phyloP scores from a whole-genome alignment of 2,113 vertebrate genomes.

The Sylvilagus bachmani region DNA sequence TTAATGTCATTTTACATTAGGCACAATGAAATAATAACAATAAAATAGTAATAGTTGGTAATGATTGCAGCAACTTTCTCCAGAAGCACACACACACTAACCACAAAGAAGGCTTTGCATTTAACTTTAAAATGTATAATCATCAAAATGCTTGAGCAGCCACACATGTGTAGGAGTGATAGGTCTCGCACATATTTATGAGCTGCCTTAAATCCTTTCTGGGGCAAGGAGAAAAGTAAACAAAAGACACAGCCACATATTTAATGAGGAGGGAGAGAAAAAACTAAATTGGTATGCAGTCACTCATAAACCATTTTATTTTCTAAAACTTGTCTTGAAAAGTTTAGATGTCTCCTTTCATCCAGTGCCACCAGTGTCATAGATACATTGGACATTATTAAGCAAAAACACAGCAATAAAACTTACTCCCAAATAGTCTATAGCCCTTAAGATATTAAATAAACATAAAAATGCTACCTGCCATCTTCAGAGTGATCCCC shows the following conservation, averaged over 20 bases:
- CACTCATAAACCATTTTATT: conserved; percentile 9
- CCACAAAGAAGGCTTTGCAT: conserved; percentile 40
- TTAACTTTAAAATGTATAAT: conserved; percentile 62
- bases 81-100: background rate
- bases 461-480: background rate
- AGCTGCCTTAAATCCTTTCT: conserved; percentile 76
- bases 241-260: conserved; percentile 61
- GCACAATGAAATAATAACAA: conserved; percentile 3
- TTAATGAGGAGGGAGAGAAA: conserved; percentile 71
- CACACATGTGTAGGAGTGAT: conserved; percentile 54
- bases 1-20: background rate
- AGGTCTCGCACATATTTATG: conserved; percentile 69
- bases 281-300: conserved; percentile 30
- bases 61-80: background rate
- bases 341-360: background rate
- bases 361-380: background rate
- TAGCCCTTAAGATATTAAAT: background rate
- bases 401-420: background rate
- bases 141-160: conserved; percentile 51
- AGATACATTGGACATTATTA: background rate
- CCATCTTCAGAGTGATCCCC: background rate
- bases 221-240: conserved; percentile 65
- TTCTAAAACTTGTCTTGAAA: conserved; percentile 9
- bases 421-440: background rate
- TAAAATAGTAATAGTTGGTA: background rate